Evolutionary conservation across 2,888 invertebrate genomes (phyloP), one percentile per base, ranked within the genome.

Genomic region (Liopterus haemorrhoidalis): DNA sequence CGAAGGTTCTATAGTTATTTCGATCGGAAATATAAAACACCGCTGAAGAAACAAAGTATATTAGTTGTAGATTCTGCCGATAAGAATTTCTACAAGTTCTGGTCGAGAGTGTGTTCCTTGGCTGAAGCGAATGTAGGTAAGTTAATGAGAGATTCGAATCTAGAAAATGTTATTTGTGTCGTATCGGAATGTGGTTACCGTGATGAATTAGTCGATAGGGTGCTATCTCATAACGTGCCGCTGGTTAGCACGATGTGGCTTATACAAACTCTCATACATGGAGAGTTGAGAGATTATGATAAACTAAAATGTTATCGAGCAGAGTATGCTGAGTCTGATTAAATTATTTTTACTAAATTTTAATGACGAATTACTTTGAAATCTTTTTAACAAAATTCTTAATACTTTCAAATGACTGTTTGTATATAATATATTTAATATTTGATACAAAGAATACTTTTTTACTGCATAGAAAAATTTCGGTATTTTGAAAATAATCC

Each of bases 181-280:
- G 71, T 84, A n/a, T 74, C 80, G 0, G 82, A 82, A 49, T 69
- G 65, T 55, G 75, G 74, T 39, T 82, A 81, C 52, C 76, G 80
- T 0, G 69, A 73, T 43, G 74, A 74, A 57, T 63, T 72, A n/a
- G 54, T 69, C 16, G 60, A 67, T 11, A 67, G 67, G 46, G 80
- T 81, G 0, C 69, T 70, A 41, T 68, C 73, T 39, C 74, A 76
- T 56, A 71, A 70, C 43, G 70, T 79, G n/a, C 81, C 83, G 0
- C 57, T 85, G 0, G 79, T 84, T 0, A 79, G 82, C 0, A 77
- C 80, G 0, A 74, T 75, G 2, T 85, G 84, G 84, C 69, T 84
- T 1, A 72, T 79, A 3, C 82, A 85, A 56, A 78, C 78, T 54
- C 66, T 85, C 25, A 76, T 85, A 48, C 76, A 78, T 54, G 79